phyloP scores from a whole-genome alignment of 1,140 invertebrate genomes.

The Ips nitidus region DNA sequence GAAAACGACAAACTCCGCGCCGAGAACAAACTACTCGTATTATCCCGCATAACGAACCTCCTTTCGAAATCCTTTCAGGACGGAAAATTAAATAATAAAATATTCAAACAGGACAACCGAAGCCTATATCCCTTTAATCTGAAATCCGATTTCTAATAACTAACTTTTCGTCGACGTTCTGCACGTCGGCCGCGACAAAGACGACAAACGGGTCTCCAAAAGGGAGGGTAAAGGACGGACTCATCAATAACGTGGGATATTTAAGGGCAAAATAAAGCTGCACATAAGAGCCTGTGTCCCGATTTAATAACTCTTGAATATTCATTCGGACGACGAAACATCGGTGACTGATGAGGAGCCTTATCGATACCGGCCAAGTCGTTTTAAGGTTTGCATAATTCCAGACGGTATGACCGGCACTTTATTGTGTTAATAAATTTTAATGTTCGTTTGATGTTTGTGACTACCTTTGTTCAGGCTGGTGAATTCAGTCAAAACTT shows the following conservation, averaged over 20 bases:
- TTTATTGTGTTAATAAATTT: too few relatives aligned
- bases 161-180: conserved; percentile 17
- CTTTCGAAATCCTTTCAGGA: conserved; percentile 34
- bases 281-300: conserved; percentile 42
- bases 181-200: conserved; percentile 1
- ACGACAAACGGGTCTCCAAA: background rate
- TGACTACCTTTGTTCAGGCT: too few relatives aligned
- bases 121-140: conserved; percentile 39
- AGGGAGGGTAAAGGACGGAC: conserved; percentile 1
- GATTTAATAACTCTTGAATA: conserved; percentile 52
- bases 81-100: conserved; percentile 39
- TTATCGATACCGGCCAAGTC: background rate
- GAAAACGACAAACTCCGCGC: background rate
- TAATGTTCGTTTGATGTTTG: too few relatives aligned
- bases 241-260: conserved; percentile 24
- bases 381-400: background rate
- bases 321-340: conserved; percentile 45
- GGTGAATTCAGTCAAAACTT: too few relatives aligned
- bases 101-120: conserved; percentile 37
- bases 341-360: conserved; percentile 4
- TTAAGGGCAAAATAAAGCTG: conserved; percentile 35
- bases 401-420: too few relatives aligned
- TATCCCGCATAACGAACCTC: conserved; percentile 26
- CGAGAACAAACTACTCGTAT: conserved; percentile 23
- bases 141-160: conserved; percentile 37